Conservation (phyloP, 2,113 vertebrate genomes). For the western clawed frog (Xenopus tropicalis) region UCB_Xtro_10.0 CM004443.2:132472001-132472500, state of each 20-base stretch:
- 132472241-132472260: background rate
- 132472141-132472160: conserved; percentile 28
- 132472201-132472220: background rate
- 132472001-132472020: conserved; percentile 23
- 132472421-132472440: background rate
- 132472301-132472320: background rate
- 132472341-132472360: background rate
- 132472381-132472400: background rate
- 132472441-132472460: conserved; percentile 3
- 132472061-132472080: conserved; percentile 55
- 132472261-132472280: background rate
- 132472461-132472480: background rate
- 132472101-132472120: conserved; percentile 40
- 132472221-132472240: conserved; percentile 22
- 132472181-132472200: conserved; percentile 22
- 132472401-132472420: conserved; percentile 6
- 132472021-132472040: conserved; percentile 22
- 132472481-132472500: conserved; percentile 4
- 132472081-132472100: conserved; percentile 40
- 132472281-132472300: background rate
- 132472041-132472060: conserved; percentile 54
- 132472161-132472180: conserved; percentile 27
- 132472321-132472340: background rate
- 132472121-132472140: conserved; percentile 29
- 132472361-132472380: background rate